These are phyloP conservation scores for Stegastes partitus DNA, from an alignment of 2,113 vertebrate genomes.

Conservation along the genomic window DNA sequence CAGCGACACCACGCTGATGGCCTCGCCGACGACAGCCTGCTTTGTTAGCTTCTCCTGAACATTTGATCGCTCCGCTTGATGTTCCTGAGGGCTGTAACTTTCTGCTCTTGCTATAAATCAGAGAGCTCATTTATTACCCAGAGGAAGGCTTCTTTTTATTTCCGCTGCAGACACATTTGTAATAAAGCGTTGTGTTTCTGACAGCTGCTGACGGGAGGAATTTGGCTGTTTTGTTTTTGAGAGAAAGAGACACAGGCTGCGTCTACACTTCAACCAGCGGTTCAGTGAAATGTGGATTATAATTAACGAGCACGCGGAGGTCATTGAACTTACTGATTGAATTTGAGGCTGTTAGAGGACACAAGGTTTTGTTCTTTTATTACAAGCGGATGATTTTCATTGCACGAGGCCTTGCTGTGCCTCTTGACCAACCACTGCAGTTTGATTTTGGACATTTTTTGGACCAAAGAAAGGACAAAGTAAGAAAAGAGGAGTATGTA, in stretches of 20 bases:
- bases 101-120: conserved; percentile 48
- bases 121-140: conserved; percentile 37
- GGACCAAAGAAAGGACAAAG: conserved; percentile 18
- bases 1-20: conserved; percentile 14
- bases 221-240: conserved; percentile 18
- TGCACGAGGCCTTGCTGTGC: not conserved
- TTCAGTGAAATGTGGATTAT: conserved; percentile 4
- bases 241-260: not conserved
- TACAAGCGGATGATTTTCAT: conserved; percentile 9
- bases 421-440: not conserved
- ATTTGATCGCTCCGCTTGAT: conserved; percentile 41
- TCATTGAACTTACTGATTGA: not conserved
- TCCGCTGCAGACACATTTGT: conserved; percentile 49
- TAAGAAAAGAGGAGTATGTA: conserved; percentile 13
- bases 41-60: conserved; percentile 27
- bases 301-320: not conserved
- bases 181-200: conserved; percentile 50
- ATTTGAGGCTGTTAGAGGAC: not conserved
- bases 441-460: conserved; percentile 22
- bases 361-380: too few relatives aligned
- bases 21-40: conserved; percentile 10
- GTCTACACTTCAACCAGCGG: not conserved
- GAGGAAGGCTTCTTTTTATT: conserved; percentile 37
- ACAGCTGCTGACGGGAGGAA: conserved; percentile 24
- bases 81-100: conserved; percentile 31